Percentiles rank a stretch among this genome's conserved stretches.
phyloP scores from a whole-genome alignment of 2,113 vertebrate genomes.

The Lophura nycthemera region DNA sequence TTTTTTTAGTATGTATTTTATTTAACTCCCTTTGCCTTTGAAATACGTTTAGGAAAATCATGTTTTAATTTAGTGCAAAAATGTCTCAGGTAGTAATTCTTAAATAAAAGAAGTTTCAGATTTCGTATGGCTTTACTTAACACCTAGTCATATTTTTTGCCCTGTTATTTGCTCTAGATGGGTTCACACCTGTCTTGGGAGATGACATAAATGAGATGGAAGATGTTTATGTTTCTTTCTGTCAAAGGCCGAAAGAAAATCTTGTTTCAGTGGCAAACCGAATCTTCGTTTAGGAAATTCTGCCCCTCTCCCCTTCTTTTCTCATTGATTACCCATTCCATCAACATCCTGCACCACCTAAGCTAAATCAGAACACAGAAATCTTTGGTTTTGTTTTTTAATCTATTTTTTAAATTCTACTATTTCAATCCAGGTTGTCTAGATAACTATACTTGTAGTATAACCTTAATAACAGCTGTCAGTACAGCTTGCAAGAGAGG shows the following conservation, averaged over 20 bases:
- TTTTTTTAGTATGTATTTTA: not conserved
- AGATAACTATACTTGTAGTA: not conserved
- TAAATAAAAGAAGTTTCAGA: not conserved
- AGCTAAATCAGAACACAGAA: not conserved
- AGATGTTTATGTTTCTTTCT: not conserved
- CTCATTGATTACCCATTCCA: not conserved
- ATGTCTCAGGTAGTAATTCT: not conserved
- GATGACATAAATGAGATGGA: not conserved
- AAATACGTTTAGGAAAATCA: constrained; percentile 3
- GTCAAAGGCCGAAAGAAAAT: not conserved
- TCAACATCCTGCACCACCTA: not conserved
- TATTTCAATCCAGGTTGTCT: not conserved
- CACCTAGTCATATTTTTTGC: not conserved
- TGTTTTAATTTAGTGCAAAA: not conserved
- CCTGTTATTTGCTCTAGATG: not conserved
- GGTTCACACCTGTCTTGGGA: not conserved
- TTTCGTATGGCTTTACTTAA: not conserved
- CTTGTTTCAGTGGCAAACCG: not conserved
- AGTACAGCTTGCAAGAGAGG: not conserved
- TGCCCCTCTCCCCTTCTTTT: not conserved
- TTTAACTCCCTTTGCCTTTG: not conserved
- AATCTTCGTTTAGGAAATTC: not conserved
- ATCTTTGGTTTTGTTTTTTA: not conserved
- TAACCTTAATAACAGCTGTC: not conserved
- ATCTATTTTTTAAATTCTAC: not conserved